These are phyloP conservation scores for Leguminivora glycinivorella DNA, from an alignment of 1,140 invertebrate genomes.

Conservation along the genomic window DNA sequence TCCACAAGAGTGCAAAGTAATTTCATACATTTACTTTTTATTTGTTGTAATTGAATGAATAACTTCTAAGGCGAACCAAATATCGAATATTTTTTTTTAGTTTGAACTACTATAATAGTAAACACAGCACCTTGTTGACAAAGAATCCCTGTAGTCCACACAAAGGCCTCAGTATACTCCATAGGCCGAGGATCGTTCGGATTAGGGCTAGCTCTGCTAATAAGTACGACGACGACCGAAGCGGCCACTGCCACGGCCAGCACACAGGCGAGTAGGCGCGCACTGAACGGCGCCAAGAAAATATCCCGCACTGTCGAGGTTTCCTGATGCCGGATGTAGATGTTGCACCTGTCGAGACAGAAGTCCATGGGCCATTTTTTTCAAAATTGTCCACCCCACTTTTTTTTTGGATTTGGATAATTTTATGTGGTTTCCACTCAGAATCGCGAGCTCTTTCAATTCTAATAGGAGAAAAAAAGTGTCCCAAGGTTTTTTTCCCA, in stretches of 20 bases:
- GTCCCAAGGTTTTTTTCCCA: too few relatives aligned
- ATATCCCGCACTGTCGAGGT: slow-evolving; percentile 81
- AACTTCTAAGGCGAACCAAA: too few relatives aligned
- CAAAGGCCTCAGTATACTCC: slow-evolving; percentile 77
- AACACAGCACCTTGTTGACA: slow-evolving; percentile 80
- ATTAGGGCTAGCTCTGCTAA: slow-evolving; percentile 59
- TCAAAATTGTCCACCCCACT: too few relatives aligned
- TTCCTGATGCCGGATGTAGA: slow-evolving; percentile 82
- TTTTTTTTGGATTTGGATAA: too few relatives aligned
- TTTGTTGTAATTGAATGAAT: too few relatives aligned
- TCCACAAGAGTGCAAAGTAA: too few relatives aligned
- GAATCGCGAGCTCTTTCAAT: too few relatives aligned
- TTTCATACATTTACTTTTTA: too few relatives aligned
- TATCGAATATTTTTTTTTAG: too few relatives aligned
- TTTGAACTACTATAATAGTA: too few relatives aligned
- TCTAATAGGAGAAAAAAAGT: too few relatives aligned
- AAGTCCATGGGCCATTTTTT: slow-evolving; percentile 31
- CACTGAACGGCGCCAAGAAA: slow-evolving; percentile 82
- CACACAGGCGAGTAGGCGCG: slow-evolving; percentile 77
- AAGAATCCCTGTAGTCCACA: slow-evolving; percentile 82
- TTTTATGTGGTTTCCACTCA: too few relatives aligned
- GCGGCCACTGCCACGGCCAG: slow-evolving; percentile 75
- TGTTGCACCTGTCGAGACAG: slow-evolving; percentile 78
- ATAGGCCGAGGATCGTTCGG: slow-evolving; percentile 51
- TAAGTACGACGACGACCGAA: slow-evolving; percentile 73